Percentiles rank a stretch among this genome's conserved stretches.
Conservation (phyloP, 2,888 invertebrate genomes). For the Torymus texanus region DNA sequence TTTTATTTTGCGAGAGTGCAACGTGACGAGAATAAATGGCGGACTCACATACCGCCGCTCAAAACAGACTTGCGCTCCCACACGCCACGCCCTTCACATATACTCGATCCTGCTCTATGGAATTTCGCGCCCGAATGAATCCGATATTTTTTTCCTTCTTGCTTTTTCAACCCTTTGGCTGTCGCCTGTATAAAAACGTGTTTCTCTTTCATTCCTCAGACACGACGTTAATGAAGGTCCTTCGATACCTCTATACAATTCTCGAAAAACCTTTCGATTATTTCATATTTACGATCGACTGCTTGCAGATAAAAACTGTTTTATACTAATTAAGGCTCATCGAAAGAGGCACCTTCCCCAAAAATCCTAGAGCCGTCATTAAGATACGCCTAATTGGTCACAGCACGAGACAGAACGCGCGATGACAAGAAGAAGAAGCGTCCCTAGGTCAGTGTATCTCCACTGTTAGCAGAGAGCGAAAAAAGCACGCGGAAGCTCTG, state of each 20-base stretch:
- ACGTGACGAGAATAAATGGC: slow-evolving; percentile 73
- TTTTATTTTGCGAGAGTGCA: slow-evolving; percentile 61
- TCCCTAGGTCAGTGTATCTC: background rate
- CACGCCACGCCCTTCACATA: slow-evolving; percentile 38
- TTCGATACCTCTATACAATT: background rate
- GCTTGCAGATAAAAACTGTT: too few species aligned
- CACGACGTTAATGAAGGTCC: slow-evolving; percentile 20
- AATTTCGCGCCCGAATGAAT: slow-evolving; percentile 28
- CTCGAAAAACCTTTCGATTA: too few species aligned
- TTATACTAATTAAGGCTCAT: too few species aligned
- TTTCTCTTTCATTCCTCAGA: background rate
- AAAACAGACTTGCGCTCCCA: slow-evolving; percentile 44
- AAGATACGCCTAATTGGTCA: background rate
- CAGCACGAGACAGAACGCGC: background rate
- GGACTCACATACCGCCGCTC: slow-evolving; percentile 56
- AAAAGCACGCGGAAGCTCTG: background rate
- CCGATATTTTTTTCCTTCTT: slow-evolving; percentile 20
- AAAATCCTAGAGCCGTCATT: too few species aligned
- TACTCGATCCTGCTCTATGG: slow-evolving; percentile 18
- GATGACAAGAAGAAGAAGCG: slow-evolving; percentile 6
- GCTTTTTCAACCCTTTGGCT: background rate
- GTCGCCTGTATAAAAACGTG: background rate
- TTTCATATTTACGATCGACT: too few species aligned
- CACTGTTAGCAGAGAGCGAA: background rate
- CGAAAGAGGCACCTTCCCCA: too few species aligned